Evolutionary conservation across 2,888 invertebrate genomes (phyloP).

Genomic region (Taphrorychus bicolor): DNA sequence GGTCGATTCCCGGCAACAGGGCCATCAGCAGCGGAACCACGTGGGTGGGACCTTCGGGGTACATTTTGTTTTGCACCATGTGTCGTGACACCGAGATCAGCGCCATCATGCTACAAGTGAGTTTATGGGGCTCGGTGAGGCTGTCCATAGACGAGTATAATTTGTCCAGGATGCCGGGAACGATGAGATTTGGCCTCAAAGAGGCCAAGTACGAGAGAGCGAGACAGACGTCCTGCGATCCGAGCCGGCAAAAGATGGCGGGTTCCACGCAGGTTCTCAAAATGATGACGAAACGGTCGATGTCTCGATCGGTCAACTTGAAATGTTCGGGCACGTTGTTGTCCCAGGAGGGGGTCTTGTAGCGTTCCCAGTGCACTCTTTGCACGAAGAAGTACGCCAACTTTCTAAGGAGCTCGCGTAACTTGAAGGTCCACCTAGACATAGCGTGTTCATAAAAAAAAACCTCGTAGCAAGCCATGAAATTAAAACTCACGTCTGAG

Average conservation of each 20-base stretch:
- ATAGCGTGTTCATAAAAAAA: too few relatives aligned
- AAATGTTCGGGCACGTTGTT: slow-evolving; percentile 70
- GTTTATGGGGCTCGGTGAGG: slow-evolving; percentile 86
- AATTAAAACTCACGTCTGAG: too few relatives aligned
- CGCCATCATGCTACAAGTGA: slow-evolving; percentile 75
- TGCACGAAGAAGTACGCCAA: slow-evolving; percentile 69
- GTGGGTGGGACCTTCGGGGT: slow-evolving; percentile 80
- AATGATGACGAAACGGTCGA: slow-evolving; percentile 80
- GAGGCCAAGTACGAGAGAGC: slow-evolving; percentile 79
- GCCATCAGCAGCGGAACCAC: slow-evolving; percentile 82
- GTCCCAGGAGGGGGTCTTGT: slow-evolving; percentile 71
- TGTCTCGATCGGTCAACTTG: slow-evolving; percentile 79
- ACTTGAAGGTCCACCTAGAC: slow-evolving; percentile 73
- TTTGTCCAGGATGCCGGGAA: slow-evolving; percentile 83
- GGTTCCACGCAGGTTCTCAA: slow-evolving; percentile 77
- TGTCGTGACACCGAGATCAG: slow-evolving; percentile 70
- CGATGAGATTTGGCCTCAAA: slow-evolving; percentile 80
- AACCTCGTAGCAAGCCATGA: too few relatives aligned
- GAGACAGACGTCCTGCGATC: slow-evolving; percentile 67
- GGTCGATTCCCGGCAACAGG: slow-evolving; percentile 87
- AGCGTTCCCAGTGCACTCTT: slow-evolving; percentile 72
- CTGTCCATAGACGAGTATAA: slow-evolving; percentile 83
- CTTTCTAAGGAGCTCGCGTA: slow-evolving; percentile 72
- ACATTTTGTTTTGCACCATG: slow-evolving; percentile 64
- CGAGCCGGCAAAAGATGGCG: slow-evolving; percentile 79